Base-by-base conservation (phyloP, 1,140 invertebrate genomes). In the Ostrea denselamellosa region DNA sequence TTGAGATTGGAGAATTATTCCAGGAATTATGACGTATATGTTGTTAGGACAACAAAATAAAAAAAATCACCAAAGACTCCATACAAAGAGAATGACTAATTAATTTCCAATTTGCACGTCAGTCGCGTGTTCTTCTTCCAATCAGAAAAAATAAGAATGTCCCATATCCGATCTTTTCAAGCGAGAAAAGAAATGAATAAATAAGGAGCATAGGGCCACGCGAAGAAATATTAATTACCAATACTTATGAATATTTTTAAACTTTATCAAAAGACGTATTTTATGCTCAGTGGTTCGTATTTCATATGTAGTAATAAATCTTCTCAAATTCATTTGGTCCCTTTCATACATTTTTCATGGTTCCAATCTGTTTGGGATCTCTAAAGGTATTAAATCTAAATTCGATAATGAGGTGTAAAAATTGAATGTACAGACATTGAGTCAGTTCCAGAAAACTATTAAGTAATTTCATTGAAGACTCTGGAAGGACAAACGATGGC, bases 271-370 rank as follows among this genome's bases (percentile, higher is more conserved):
- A 77, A 77, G 68, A 77, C 68, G 68, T 77, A 77, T 77, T 77
- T 77, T 44, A 25, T 77, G 68, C 68, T 77, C 68, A 77, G 28
- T 25, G 68, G 28, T 8, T 77, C 28, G 25, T 77, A 44, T 77
- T 34, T 77, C 22, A 77, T 44, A 77, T 77, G 25, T 77, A 77
- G 68, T 77, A 77, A 77, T 77, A 77, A 77, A 77, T 77, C 68
- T 77, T 77, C 68, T 77, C 68, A 77, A 22, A 34, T 77, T 77
- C 22, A 77, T 28, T 77, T 77, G 68, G 68, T 77, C 68, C 28
- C 68, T 77, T 77, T 77, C 68, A 77, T 77, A 25, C 68, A 77
- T 77, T 77, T 77, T 77, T 77, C 68, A 77, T 77, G 68, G 68
- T 14, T 25, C 22, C 68, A 77, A 77, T 77, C 68, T 77, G 68